Evolutionary conservation across 2,888 invertebrate species (phyloP).

Genomic region (Digitonthophagus gazella): DNA sequence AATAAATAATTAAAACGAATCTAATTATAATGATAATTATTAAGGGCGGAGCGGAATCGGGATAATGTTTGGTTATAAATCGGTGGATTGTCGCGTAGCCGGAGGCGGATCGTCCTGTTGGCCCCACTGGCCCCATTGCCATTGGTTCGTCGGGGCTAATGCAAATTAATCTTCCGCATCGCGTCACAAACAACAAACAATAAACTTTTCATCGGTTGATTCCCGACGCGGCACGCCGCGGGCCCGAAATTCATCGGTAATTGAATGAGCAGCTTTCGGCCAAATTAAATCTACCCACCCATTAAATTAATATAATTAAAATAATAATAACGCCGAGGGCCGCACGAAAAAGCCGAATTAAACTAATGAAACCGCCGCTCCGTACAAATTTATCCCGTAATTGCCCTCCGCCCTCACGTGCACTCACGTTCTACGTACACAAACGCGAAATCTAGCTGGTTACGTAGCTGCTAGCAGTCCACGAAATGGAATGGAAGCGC

Average conservation of each 20-base stretch:
- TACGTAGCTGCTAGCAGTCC: no score
- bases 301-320: conserved; percentile 22
- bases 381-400: conserved; percentile 14
- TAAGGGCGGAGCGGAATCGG: neutral
- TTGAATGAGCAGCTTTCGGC: conserved; percentile 13
- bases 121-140: neutral
- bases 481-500: conserved; percentile 7
- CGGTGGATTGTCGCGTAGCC: neutral
- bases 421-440: neutral
- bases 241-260: conserved; percentile 18
- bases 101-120: neutral
- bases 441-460: neutral
- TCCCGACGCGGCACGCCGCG: conserved; percentile 5
- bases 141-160: conserved; percentile 7
- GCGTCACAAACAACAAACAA: conserved; percentile 15
- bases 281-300: conserved; percentile 14
- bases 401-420: neutral
- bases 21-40: neutral
- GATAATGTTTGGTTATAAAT: neutral
- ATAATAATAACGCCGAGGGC: conserved; percentile 3
- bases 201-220: conserved; percentile 16
- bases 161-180: conserved; percentile 16
- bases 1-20: neutral
- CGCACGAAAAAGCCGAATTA: conserved; percentile 23
- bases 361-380: conserved; percentile 24